phyloP scores from a whole-genome alignment of 2,113 vertebrate species.

The Puffinus mauretanicus region DNA sequence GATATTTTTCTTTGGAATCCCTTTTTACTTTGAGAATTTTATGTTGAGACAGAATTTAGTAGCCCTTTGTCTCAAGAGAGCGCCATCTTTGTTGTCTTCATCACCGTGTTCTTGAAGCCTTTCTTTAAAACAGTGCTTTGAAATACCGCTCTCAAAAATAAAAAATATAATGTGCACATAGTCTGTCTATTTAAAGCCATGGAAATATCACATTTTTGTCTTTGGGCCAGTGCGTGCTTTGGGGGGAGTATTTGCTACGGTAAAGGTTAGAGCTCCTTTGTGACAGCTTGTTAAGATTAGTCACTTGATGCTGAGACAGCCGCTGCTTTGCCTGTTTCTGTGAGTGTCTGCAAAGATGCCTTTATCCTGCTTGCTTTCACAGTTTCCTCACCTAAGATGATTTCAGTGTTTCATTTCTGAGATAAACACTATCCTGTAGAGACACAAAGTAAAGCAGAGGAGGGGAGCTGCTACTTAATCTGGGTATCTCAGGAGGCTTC shows the following conservation, averaged over 20 bases:
- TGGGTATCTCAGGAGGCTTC: not conserved
- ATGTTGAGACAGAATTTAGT: not conserved
- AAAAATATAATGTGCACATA: not conserved
- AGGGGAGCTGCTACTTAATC: not conserved
- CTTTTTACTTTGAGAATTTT: not conserved
- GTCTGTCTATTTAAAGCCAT: not conserved
- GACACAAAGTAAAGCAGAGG: not conserved
- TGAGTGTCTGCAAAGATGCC: not conserved
- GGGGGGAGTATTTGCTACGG: not conserved
- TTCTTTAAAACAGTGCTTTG: not conserved
- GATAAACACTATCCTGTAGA: not conserved
- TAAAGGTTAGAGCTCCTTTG: not conserved
- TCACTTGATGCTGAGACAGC: not conserved
- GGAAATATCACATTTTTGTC: not conserved
- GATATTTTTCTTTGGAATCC: not conserved
- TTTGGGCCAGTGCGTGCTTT: not conserved
- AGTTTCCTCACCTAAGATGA: not conserved
- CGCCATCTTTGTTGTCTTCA: accelerated
- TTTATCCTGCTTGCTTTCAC: not conserved
- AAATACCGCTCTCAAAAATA: not conserved
- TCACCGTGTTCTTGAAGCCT: not conserved
- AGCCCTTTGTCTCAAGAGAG: not conserved
- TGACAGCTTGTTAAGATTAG: not conserved
- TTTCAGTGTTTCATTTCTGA: not conserved
- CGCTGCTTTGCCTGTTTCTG: not conserved